phyloP scores from a whole-genome alignment of 2,113 vertebrate genomes.

The Ceyx melanurus region DNA sequence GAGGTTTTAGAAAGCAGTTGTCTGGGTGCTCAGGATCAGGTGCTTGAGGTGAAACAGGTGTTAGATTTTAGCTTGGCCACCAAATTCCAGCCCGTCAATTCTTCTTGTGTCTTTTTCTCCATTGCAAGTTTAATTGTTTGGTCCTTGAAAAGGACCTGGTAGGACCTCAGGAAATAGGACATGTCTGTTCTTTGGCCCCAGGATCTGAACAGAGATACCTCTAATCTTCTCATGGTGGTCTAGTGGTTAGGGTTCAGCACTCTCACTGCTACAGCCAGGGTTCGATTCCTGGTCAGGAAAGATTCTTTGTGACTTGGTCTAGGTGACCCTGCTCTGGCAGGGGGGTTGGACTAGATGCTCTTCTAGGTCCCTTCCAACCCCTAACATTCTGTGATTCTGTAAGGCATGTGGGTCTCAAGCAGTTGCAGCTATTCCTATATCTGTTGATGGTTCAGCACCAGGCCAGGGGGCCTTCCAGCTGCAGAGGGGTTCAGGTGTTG shows the following conservation, averaged over 20 bases:
- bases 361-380: too few relatives aligned
- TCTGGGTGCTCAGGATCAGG: neutral
- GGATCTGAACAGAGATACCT: neutral
- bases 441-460: neutral
- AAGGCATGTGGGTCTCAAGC: neutral
- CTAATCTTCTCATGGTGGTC: neutral
- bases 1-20: neutral
- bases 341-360: too few relatives aligned
- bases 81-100: neutral
- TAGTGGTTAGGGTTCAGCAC: too few relatives aligned
- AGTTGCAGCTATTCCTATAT: neutral
- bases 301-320: too few relatives aligned
- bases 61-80: neutral
- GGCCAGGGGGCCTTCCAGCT: neutral
- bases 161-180: fast-evolving
- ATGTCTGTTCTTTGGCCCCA: neutral
- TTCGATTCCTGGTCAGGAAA: too few relatives aligned
- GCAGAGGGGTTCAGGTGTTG: neutral
- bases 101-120: neutral
- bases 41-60: neutral
- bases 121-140: neutral
- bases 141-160: neutral
- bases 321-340: too few relatives aligned
- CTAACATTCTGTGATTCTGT: too few relatives aligned
- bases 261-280: too few relatives aligned